Percentiles rank a stretch among this genome's conserved stretches.
Evolutionary conservation across 2,888 invertebrate species (phyloP).

Genomic region (Idaea dimidiata): DNA sequence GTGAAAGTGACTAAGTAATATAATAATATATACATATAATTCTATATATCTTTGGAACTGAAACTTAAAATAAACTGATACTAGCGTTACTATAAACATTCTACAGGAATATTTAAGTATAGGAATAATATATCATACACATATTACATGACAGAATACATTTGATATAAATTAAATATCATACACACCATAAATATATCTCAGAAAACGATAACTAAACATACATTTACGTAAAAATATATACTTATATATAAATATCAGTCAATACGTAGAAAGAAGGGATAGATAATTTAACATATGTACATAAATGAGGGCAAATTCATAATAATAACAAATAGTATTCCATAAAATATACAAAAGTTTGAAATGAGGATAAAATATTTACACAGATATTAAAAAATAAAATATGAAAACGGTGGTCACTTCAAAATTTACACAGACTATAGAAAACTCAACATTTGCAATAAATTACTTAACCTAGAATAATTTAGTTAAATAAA

Average conservation of each 20-base stretch:
- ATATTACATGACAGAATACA: slow-evolving; percentile 7
- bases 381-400: slow-evolving; percentile 2
- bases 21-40: slow-evolving; percentile 40
- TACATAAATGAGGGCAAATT: slow-evolving; percentile 31
- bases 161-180: slow-evolving; percentile 5
- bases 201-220: slow-evolving; percentile 2
- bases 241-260: slow-evolving; percentile 20
- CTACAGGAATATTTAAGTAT: slow-evolving; percentile 11
- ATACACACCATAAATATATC: slow-evolving; percentile 5
- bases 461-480: slow-evolving; percentile 40
- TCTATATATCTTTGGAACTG: slow-evolving; percentile 70
- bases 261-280: slow-evolving; percentile 29
- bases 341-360: not conserved
- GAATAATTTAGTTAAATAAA: slow-evolving; percentile 46
- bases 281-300: slow-evolving; percentile 18
- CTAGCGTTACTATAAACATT: slow-evolving; percentile 22
- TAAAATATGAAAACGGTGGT: slow-evolving; percentile 44
- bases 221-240: slow-evolving; percentile 18
- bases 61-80: slow-evolving; percentile 34
- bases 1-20: slow-evolving; percentile 37
- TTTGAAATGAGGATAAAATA: not conserved
- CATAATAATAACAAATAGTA: slow-evolving; percentile 12
- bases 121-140: not conserved
- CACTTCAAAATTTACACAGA: slow-evolving; percentile 27
- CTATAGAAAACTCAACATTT: slow-evolving; percentile 29